Base-by-base conservation (phyloP, 2,888 invertebrate species). In the Liopterus haemorrhoidalis region DNA sequence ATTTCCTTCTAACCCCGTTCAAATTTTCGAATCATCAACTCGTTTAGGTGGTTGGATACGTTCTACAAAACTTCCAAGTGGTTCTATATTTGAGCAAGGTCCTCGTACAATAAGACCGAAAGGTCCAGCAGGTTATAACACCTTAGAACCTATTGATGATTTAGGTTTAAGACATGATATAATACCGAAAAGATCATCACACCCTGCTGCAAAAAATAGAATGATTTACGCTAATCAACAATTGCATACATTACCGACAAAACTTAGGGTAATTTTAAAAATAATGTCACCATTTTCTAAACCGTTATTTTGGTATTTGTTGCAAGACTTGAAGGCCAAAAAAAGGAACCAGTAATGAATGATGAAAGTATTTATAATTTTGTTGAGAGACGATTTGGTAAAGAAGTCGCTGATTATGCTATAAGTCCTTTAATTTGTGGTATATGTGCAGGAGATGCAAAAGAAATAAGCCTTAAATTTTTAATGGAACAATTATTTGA, bases 331-430 rank as follows among this genome's bases (percentile, higher is more conserved):
- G 3, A 64, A 55, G n/a, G 64, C 73, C 1, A 70, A 75, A 8
- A 55, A 25, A 66, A 69, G 18, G 56, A 58, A 33, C 53, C 65
- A 1, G 70, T 70, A 0, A 59, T 66, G n/a, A 66, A 69, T 41
- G 95, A 96, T 62, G 95, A 95, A 62, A 82, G 85, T 12, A 80
- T 93, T 50, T 85, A 92, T 61, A 79, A 79, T 60, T 95, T 95
- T 64, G 75, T 81, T 1, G 72, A 78, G 45, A 71, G 93, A 12
- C 72, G 93, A 40, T 82, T 91, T 61, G 90, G 91, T 8, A 70
- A 70, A 51, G 89, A 93, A 64, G 67, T 93, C 12, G 93, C 94
- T 0, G 85, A 91, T 54, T 88, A 87, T 69, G 75, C 85, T 0
- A 79, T 90, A 30, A 85, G 91, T 58, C 83, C 95, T 0, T 72